Evolutionary conservation across 2,888 invertebrate species (phyloP), one percentile per base, ranked within the genome.

Genomic region (Phengaris arion): DNA sequence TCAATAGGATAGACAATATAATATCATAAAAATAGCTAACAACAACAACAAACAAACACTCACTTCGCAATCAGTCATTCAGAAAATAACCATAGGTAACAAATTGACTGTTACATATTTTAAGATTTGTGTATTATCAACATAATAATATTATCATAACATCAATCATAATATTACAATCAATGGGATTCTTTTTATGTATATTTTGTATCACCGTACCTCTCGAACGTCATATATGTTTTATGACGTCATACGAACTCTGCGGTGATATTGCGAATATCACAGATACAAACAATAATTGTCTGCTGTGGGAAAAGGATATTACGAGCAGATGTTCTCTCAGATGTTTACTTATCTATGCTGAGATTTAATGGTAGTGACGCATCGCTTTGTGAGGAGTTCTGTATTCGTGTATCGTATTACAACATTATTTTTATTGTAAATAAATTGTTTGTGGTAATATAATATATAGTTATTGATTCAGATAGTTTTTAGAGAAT

Each of bases 371-470:
- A 69, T 46, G 48, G n/a, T 48, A 64, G 35, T 64, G 64, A 64
- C 64, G 64, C 35, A 64, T 6, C 64, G 64, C 35, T 64, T 64
- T 45, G 64, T 9, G 64, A 45, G 35, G 12, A 64, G 35, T 64
- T 64, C 35, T 64, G 35, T 64, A 64, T 64, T 64, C 35, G 48
- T 69, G 69, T 69, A 69, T 69, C 46, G 15, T 69, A 48, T 69
- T 69, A 48, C 69, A 69, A 48, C 69, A 48, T 64, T 69, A 69
- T 48, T 48, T 48, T 48, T 46, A 68, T 68, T 69, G 69, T 69
- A 9, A 13, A 48, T n/a, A 46, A 8, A n/a, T 13, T 8, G 13
- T 46, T 45, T 45, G 46, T 15, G 15, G 59, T 5, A 22, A 22
- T 22, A 59, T 59, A 10, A 22, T 59, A 22, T 22, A 22, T 2